Evolutionary conservation across 2,888 invertebrate genomes (phyloP), one percentile per base, ranked within the genome.

Genomic region (Synanthedon formicaeformis): DNA sequence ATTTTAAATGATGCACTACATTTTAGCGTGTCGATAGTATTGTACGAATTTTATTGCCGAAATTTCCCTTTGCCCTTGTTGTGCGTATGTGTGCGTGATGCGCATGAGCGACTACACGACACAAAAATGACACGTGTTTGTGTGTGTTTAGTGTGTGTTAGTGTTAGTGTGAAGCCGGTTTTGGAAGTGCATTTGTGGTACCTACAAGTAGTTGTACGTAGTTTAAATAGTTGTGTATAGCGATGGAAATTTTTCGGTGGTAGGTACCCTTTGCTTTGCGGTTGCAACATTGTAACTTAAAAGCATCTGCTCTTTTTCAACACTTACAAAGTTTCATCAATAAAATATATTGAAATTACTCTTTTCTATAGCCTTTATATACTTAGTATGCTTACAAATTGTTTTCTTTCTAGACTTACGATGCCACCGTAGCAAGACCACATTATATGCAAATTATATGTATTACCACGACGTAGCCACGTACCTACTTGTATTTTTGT

Each of bases 31-130:
- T 56, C 48, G 3, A 23, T 54, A 58, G 49, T 50, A 49, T 11
- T 34, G 34, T 40, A 71, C 67, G 78, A 78, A 75, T 76, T 73
- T 16, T 51, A 80, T 84, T 81, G 79, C 84, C 85, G 70, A 86
- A 85, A 81, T 86, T 84, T 84, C 83, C 83, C 81, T 84, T 80
- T 71, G 81, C 81, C 83, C 82, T 83, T 76, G 66, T 11, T 34
- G 27, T 49, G 53, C 54, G 41, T 50, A 52, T 51, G 52, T 53
- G 55, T 51, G 54, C 50, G 52, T 50, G 53, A 54, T 58, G 62
- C 65, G 66, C 70, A 57, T 48, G 64, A 61, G 65, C 64, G 59
- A 55, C 55, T 62, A 54, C 65, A 58, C 62, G 12, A 49, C 50
- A n/a, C 49, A 16, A 16, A 12, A 14, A n/a, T 13, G n/a, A 12